These are phyloP conservation scores for Babyrousa celebensis DNA, from an alignment of 2,797 vertebrate genomes.

Conservation along the genomic window DNA sequence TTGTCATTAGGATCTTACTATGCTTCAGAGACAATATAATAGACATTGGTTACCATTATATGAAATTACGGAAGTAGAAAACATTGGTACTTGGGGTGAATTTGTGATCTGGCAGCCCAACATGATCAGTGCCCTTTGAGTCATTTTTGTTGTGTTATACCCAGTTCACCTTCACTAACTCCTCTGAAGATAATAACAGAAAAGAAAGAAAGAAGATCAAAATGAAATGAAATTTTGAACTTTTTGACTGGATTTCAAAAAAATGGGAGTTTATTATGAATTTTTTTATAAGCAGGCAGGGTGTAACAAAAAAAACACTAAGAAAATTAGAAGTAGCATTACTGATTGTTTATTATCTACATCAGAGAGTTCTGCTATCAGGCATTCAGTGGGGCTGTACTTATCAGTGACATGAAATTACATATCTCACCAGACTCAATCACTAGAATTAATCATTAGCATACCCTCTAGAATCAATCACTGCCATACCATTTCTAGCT, in stretches of 20 bases:
- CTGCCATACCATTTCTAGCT: not conserved
- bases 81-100: not conserved
- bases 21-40: not conserved
- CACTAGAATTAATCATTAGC: not conserved
- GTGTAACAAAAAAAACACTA: not conserved
- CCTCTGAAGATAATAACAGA: not conserved
- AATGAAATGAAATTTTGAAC: not conserved
- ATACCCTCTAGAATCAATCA: not conserved
- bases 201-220: not conserved
- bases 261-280: not conserved
- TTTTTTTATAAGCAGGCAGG: not conserved
- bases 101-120: not conserved
- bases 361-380: not conserved
- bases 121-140: not conserved
- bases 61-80: not conserved
- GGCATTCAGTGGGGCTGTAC: not conserved
- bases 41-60: not conserved
- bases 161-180: slow-evolving; percentile 28
- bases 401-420: not conserved
- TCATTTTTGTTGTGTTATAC: not conserved
- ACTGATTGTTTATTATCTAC: slow-evolving; percentile 9
- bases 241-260: not conserved
- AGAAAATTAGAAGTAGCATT: not conserved
- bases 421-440: not conserved
- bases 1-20: not conserved